These are phyloP conservation scores for Aurelia sp. DNA, from an alignment of 30 jellyfish, hydroid and myxozoan species.

Conservation along the genomic window DNA sequence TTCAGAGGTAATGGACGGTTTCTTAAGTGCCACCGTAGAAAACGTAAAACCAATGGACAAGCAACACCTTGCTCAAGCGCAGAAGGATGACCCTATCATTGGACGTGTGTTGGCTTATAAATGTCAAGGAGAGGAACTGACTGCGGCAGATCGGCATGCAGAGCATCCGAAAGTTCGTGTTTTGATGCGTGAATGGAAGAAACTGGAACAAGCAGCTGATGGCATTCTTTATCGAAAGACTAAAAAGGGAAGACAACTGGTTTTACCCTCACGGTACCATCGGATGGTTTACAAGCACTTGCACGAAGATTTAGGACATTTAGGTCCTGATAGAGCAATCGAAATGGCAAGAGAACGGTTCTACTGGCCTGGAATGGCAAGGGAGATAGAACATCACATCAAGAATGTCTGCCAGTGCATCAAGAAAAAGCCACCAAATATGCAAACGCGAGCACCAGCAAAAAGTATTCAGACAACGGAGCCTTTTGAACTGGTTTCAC, in stretches of 20 bases:
- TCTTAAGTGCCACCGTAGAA: constrained; percentile 13
- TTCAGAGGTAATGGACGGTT: background rate
- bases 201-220: background rate
- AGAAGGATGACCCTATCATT: background rate
- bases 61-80: constrained; percentile 10
- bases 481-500: constrained; percentile 33
- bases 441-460: constrained; percentile 24
- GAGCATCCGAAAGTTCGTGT: background rate
- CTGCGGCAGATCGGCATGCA: background rate
- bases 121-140: background rate
- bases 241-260: background rate
- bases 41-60: constrained; percentile 8
- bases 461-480: constrained; percentile 8
- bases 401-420: constrained; percentile 26
- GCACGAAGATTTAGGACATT: constrained; percentile 53
- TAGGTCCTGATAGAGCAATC: constrained; percentile 5
- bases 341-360: background rate
- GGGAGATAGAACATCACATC: constrained; percentile 28
- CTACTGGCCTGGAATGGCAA: constrained; percentile 20
- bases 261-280: background rate
- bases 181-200: background rate
- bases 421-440: constrained; percentile 27
- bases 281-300: background rate
- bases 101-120: background rate
- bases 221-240: background rate